Percentiles rank a stretch among this genome's conserved stretches.
Conservation (phyloP, 2,888 invertebrate genomes). For the Trissolcus japonicus region DNA sequence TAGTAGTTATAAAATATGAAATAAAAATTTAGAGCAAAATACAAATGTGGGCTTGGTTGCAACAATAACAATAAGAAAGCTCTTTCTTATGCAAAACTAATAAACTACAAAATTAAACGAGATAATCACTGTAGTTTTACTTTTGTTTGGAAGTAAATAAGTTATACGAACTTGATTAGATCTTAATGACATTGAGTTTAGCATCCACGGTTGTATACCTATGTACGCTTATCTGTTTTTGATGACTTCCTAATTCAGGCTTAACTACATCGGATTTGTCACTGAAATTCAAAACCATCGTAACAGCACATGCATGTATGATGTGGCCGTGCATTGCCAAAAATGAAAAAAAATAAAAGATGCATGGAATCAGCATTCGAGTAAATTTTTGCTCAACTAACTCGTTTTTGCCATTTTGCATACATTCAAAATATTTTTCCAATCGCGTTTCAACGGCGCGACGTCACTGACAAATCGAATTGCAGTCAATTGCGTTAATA, state of each 20-base stretch:
- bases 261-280: constrained; percentile 38
- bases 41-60: constrained; percentile 15
- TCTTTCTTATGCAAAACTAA: constrained; percentile 46
- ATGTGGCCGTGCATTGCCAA: not conserved
- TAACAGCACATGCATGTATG: not conserved
- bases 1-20: not conserved
- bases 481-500: not conserved
- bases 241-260: constrained; percentile 46
- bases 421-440: too few relatives aligned
- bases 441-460: too few relatives aligned
- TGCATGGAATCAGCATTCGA: too few relatives aligned
- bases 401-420: too few relatives aligned
- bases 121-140: constrained; percentile 45
- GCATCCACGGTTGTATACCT: constrained; percentile 34
- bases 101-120: constrained; percentile 27
- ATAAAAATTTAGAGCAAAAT: constrained; percentile 1
- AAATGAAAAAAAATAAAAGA: not conserved
- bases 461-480: too few relatives aligned
- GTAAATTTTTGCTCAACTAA: too few relatives aligned
- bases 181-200: constrained; percentile 53
- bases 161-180: constrained; percentile 53
- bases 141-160: constrained; percentile 52
- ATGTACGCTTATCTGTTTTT: constrained; percentile 48
- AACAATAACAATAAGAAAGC: constrained; percentile 33
- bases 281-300: constrained; percentile 8